phyloP scores from a whole-genome alignment of 1,140 invertebrate species.

The Neuroterus valhalla region DNA sequence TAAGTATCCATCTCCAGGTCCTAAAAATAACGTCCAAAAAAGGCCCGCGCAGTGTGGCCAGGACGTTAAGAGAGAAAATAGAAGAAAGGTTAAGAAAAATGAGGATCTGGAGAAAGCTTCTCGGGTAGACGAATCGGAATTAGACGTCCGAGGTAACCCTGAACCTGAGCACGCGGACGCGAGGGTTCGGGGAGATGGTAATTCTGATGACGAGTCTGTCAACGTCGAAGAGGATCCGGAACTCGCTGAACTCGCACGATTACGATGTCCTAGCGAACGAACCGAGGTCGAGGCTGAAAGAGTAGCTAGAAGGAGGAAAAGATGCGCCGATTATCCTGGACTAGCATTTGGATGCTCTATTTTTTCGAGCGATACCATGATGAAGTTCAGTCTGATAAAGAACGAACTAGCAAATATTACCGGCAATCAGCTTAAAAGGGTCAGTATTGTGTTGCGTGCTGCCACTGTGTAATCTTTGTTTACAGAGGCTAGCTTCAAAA shows the following conservation, averaged over 20 bases:
- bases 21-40: conserved; percentile 48
- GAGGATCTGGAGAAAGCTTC: conserved; percentile 26
- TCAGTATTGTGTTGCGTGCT: conserved; percentile 78
- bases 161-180: conserved; percentile 74
- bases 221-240: conserved; percentile 82
- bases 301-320: conserved; percentile 83
- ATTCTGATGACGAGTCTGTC: conserved; percentile 71
- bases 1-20: conserved; percentile 4
- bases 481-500: too few species aligned
- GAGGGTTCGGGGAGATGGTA: conserved; percentile 75
- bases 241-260: conserved; percentile 84
- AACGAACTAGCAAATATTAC: conserved; percentile 98
- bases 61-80: conserved; percentile 47
- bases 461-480: too few species aligned
- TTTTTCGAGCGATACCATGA: conserved; percentile 97
- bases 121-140: conserved; percentile 30
- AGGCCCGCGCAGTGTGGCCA: conserved; percentile 72
- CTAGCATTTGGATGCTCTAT: conserved; percentile 92
- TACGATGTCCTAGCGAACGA: conserved; percentile 90
- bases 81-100: conserved; percentile 29
- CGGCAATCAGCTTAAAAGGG: conserved; percentile 96
- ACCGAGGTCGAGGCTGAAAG: conserved; percentile 91
- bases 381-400: conserved; percentile 97
- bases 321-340: conserved; percentile 94
- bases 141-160: conserved; percentile 53